A percentile compares a stretch with the other conserved stretches of the same genome.
Conservation (phyloP, 2,113 vertebrate genomes). For the Leucosticte australis region DNA sequence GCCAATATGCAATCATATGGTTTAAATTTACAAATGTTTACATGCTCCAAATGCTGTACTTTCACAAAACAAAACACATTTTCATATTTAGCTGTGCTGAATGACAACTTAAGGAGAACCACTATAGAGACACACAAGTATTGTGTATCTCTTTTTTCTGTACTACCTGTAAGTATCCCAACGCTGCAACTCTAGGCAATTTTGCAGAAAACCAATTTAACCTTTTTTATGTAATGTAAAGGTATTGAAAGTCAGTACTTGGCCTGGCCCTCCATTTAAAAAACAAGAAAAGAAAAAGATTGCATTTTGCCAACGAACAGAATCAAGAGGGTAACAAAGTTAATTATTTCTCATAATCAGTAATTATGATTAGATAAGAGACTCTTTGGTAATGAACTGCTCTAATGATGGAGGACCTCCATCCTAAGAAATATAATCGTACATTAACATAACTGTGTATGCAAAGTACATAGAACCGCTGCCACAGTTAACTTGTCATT, state of each 20-base stretch:
- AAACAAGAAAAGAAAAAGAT: neutral
- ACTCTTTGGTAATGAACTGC: slow-evolving; percentile 84
- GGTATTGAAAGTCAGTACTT: neutral
- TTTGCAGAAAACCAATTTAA: neutral
- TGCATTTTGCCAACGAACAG: slow-evolving; percentile 55
- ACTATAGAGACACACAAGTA: too few relatives aligned
- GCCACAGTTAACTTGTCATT: slow-evolving; percentile 86
- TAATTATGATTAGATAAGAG: slow-evolving; percentile 90
- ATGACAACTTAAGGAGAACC: neutral
- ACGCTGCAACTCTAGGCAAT: neutral
- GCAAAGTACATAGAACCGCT: slow-evolving; percentile 76
- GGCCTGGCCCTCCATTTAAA: neutral
- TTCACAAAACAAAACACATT: neutral
- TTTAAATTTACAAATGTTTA: slow-evolving; percentile 37
- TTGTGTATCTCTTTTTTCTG: neutral
- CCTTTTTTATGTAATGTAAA: neutral
- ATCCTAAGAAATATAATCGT: slow-evolving; percentile 82
- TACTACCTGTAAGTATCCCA: neutral
- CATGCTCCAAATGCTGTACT: neutral
- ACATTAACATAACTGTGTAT: slow-evolving; percentile 88
- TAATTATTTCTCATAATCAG: slow-evolving; percentile 94
- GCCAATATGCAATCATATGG: neutral
- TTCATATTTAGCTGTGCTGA: neutral
- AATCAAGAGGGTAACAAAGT: slow-evolving; percentile 76
- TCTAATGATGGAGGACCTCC: slow-evolving; percentile 85